A percentile compares a stretch with the other conserved stretches of the same genome.
These are phyloP conservation scores for Okamejei kenojei DNA, from an alignment of 2,797 vertebrate genomes.

Conservation along the genomic window DNA sequence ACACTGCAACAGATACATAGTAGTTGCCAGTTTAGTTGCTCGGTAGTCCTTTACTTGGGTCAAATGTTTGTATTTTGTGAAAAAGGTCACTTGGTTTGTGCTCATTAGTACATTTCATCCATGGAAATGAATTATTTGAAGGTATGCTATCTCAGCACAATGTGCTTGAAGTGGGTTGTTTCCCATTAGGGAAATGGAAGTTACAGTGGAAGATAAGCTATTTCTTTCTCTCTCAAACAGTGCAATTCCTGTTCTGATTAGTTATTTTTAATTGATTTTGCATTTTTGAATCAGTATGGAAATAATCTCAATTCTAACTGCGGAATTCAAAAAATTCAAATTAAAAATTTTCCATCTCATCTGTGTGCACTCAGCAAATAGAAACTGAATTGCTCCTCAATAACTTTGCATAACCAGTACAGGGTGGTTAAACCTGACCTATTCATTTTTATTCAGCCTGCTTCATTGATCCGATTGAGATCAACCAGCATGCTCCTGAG, in stretches of 20 bases:
- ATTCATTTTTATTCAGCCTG: too few species aligned
- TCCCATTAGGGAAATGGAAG: neutral
- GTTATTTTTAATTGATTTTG: neutral
- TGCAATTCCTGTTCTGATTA: neutral
- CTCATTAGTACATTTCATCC: neutral
- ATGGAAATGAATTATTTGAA: neutral
- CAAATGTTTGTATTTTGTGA: neutral
- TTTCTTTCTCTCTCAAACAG: neutral
- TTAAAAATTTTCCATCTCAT: neutral
- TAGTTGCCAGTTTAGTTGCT: neutral
- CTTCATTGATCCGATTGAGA: too few species aligned
- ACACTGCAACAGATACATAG: neutral
- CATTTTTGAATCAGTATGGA: neutral
- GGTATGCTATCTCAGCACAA: neutral
- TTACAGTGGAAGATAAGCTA: neutral
- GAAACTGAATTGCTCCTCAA: too few species aligned
- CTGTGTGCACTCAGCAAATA: neutral
- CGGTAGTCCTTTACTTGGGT: neutral
- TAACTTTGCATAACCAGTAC: too few species aligned
- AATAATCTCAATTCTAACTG: neutral
- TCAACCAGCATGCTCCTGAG: too few species aligned
- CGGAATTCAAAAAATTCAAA: neutral
- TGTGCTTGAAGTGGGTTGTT: neutral
- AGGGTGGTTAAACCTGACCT: too few species aligned
- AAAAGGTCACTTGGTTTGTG: neutral